These are phyloP conservation scores for Rhea americana DNA, from an alignment of 2,113 vertebrate genomes.

Conservation along the genomic window DNA sequence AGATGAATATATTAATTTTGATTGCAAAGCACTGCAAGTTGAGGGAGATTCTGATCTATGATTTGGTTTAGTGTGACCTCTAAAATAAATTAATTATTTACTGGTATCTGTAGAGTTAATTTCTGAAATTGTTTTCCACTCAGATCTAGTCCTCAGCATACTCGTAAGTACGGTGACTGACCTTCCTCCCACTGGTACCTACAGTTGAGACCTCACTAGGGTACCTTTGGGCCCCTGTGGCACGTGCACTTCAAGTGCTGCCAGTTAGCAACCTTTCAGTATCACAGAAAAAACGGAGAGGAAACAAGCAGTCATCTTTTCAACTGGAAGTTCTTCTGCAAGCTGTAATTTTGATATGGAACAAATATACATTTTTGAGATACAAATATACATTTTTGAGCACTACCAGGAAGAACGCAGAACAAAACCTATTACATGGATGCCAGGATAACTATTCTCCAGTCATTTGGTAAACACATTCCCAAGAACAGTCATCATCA, in stretches of 20 bases:
- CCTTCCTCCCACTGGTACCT: neutral
- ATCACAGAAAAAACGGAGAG: neutral
- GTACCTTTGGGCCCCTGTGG: neutral
- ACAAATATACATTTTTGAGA: neutral
- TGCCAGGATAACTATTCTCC: neutral
- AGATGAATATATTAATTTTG: neutral
- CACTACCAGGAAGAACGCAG: neutral
- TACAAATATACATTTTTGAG: neutral
- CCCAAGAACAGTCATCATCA: neutral
- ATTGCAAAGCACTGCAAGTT: neutral
- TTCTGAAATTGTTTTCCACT: neutral
- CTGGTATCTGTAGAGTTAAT: neutral
- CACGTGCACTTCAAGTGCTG: rapidly evolving
- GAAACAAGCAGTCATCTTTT: slow-evolving; percentile 4
- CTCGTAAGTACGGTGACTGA: neutral
- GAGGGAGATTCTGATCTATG: neutral
- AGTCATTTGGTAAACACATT: slow-evolving; percentile 21
- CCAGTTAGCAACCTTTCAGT: neutral
- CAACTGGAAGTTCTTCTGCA: neutral
- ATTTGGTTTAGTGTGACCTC: neutral
- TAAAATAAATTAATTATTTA: neutral
- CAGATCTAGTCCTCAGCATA: neutral
- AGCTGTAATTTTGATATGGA: neutral
- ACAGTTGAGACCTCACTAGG: neutral
- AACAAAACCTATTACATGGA: neutral